Percentiles rank a stretch among this genome's conserved stretches.
phyloP scores from a whole-genome alignment of 2,888 invertebrate species.

The Chrysomela aeneicollis region DNA sequence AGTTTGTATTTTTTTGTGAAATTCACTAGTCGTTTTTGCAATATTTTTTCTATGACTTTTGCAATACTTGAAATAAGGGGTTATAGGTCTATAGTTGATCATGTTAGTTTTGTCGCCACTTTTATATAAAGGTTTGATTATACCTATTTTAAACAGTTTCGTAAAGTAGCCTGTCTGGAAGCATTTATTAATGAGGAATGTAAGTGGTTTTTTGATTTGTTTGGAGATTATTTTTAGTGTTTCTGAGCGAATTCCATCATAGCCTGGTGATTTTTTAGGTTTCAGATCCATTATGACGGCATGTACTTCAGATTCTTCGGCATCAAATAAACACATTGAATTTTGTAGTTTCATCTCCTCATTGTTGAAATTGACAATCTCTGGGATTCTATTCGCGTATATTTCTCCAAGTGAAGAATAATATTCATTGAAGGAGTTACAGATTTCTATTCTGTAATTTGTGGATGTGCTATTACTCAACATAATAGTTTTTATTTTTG shows the following conservation, averaged over 20 bases:
- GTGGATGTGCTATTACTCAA: background rate
- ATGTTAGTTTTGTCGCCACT: no score
- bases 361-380: background rate
- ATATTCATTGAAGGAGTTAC: background rate
- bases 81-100: no score
- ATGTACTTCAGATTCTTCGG: constrained; percentile 10
- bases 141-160: no score
- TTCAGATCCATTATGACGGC: constrained; percentile 7
- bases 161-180: constrained; percentile 7
- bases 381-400: no score
- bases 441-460: constrained; percentile 3
- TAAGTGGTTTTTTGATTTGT: background rate
- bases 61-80: no score
- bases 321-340: constrained; percentile 4
- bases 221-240: background rate
- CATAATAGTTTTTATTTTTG: constrained; percentile 1
- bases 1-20: no score
- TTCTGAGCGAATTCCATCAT: constrained; percentile 4
- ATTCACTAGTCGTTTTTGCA: no score
- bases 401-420: background rate
- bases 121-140: no score
- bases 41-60: no score
- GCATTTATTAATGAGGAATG: constrained; percentile 1
- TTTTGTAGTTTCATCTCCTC: constrained; percentile 3
- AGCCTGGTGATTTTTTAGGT: constrained; percentile 6